Evolutionary conservation across 2,797 vertebrate species (phyloP).

Genomic region (Pangasius macronema): DNA sequence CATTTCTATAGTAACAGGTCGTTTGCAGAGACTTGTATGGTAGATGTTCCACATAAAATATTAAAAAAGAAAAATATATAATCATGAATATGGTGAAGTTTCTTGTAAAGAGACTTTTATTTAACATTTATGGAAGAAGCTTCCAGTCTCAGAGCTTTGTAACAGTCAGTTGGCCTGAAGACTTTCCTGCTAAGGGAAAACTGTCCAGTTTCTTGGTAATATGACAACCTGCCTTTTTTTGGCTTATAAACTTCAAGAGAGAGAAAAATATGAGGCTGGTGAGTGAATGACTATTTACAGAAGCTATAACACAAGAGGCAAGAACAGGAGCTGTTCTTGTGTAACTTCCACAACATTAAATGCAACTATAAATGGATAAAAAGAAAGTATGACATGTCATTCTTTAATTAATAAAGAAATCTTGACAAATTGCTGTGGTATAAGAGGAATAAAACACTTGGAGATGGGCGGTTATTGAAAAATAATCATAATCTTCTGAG

Average conservation of each 20-base stretch:
- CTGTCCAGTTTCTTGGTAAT: background rate
- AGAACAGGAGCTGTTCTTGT: no score
- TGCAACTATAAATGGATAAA: background rate
- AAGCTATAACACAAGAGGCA: no score
- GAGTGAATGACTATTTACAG: no score
- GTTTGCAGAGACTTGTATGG: background rate
- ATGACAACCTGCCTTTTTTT: background rate
- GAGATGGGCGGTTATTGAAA: background rate
- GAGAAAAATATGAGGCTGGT: background rate
- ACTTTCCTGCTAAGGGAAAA: no score
- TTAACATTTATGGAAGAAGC: background rate
- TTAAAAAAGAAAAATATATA: background rate
- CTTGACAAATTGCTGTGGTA: background rate
- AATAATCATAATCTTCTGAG: background rate
- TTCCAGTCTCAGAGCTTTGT: background rate
- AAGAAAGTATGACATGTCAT: no score
- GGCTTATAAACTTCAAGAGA: no score
- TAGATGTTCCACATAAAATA: background rate
- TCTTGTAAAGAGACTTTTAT: background rate
- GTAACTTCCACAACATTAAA: no score
- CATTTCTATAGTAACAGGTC: no score
- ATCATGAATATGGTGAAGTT: background rate
- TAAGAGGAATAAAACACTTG: background rate
- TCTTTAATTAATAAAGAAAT: background rate
- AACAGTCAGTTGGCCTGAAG: background rate